Percentiles rank a stretch among this genome's conserved stretches.
These are phyloP conservation scores for Hydrolagus colliei DNA, from an alignment of 2,797 vertebrate species.

Conservation along the genomic window DNA sequence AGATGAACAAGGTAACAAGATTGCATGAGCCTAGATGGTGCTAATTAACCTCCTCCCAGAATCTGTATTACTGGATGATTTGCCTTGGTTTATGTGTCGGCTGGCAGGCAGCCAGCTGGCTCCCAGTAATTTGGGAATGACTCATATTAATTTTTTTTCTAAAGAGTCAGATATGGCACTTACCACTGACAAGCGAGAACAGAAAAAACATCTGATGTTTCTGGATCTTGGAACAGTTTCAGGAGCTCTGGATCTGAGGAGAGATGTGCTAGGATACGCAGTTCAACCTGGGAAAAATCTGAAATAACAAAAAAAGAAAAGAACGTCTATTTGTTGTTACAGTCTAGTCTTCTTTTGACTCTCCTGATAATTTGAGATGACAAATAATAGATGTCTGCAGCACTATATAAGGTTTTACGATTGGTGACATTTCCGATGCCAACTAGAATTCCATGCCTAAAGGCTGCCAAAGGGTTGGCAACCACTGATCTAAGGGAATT, in stretches of 20 bases:
- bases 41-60: background rate
- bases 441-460: too few relatives aligned
- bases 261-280: constrained; percentile 83
- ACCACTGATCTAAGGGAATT: too few relatives aligned
- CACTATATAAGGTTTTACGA: too few relatives aligned
- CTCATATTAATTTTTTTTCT: background rate
- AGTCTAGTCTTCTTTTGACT: background rate
- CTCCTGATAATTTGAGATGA: too few relatives aligned
- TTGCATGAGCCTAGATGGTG: background rate
- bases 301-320: constrained; percentile 35
- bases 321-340: background rate
- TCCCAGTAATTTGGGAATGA: background rate
- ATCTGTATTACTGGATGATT: background rate
- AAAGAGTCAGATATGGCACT: constrained; percentile 38
- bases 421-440: too few relatives aligned
- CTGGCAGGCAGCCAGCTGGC: background rate
- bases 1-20: background rate
- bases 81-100: background rate
- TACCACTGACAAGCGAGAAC: constrained; percentile 81
- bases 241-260: constrained; percentile 82
- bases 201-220: constrained; percentile 70
- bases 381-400: too few relatives aligned
- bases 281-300: constrained; percentile 91
- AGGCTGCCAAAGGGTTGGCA: too few relatives aligned
- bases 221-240: constrained; percentile 67